These are phyloP conservation scores for Percopsis omiscomaycus DNA, from an alignment of 2,797 vertebrate genomes.

Conservation along the genomic window DNA sequence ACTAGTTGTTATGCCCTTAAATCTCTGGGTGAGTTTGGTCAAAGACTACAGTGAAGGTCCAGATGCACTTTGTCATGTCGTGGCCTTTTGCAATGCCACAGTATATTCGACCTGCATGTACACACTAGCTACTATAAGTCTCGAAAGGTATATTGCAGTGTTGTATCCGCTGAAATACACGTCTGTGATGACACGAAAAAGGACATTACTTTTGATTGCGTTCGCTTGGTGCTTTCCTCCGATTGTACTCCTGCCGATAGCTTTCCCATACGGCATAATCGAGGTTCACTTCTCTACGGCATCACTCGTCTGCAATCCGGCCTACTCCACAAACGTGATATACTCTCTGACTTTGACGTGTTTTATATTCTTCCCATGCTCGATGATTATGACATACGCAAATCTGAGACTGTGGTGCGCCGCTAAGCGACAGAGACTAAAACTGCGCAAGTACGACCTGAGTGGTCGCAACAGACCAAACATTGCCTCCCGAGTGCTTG, in stretches of 20 bases:
- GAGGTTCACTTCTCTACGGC: constrained; percentile 83
- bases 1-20: constrained; percentile 83
- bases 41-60: constrained; percentile 73
- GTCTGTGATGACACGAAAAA: constrained; percentile 72
- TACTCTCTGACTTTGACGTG: constrained; percentile 79
- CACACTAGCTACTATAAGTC: constrained; percentile 79
- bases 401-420: constrained; percentile 84
- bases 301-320: constrained; percentile 84
- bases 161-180: constrained; percentile 82
- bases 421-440: constrained; percentile 77
- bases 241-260: constrained; percentile 74
- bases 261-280: constrained; percentile 77
- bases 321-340: constrained; percentile 79
- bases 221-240: constrained; percentile 83
- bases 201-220: constrained; percentile 75
- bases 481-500: constrained; percentile 74
- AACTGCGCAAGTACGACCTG: constrained; percentile 63
- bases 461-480: constrained; percentile 65
- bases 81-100: constrained; percentile 82
- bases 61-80: constrained; percentile 78
- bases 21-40: constrained; percentile 78
- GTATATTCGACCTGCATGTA: constrained; percentile 85
- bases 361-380: constrained; percentile 85
- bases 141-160: constrained; percentile 82
- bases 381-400: constrained; percentile 80